Percentiles rank a stretch among this genome's conserved stretches.
These are phyloP conservation scores for Ochotona princeps DNA, from an alignment of 2,113 vertebrate species.

Conservation along the genomic window DNA sequence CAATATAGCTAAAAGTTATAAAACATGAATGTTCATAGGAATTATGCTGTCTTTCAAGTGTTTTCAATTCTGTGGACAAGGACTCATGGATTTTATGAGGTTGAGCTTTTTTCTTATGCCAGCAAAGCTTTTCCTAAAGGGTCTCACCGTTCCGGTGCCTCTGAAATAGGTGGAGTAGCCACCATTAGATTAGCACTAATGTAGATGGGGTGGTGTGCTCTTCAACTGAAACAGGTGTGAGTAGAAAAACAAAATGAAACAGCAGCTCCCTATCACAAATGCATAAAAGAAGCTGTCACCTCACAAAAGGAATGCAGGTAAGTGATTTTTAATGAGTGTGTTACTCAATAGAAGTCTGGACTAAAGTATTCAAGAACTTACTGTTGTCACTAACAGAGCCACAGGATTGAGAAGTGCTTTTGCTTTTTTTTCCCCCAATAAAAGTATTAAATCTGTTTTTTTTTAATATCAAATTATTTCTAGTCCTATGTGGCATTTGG, in stretches of 20 bases:
- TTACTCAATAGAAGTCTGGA: conserved; percentile 51
- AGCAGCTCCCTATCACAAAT: neutral
- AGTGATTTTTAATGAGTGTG: conserved; percentile 62
- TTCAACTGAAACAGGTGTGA: conserved; percentile 66
- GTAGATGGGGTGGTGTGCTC: conserved; percentile 26
- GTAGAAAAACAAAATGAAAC: conserved; percentile 41
- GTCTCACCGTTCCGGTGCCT: conserved; percentile 51
- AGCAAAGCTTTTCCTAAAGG: conserved; percentile 44
- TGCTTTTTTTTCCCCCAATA: neutral
- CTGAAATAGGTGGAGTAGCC: neutral
- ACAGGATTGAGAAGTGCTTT: conserved; percentile 36
- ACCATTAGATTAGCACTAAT: neutral
- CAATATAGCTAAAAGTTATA: neutral
- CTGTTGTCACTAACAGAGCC: conserved; percentile 7
- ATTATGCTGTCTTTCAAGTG: neutral
- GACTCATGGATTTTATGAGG: neutral
- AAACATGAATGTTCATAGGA: neutral
- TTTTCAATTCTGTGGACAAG: neutral
- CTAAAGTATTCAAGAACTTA: conserved; percentile 18
- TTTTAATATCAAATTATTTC: conserved; percentile 28
- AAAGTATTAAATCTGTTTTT: conserved; percentile 39
- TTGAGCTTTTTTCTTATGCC: neutral
- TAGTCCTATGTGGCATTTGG: conserved; percentile 36
- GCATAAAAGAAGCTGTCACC: conserved; percentile 45
- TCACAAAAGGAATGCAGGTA: conserved; percentile 56